Evolutionary conservation across 2,113 vertebrate genomes (phyloP), one percentile per base, ranked within the genome.

Genomic region (Sapayoa aenigma): DNA sequence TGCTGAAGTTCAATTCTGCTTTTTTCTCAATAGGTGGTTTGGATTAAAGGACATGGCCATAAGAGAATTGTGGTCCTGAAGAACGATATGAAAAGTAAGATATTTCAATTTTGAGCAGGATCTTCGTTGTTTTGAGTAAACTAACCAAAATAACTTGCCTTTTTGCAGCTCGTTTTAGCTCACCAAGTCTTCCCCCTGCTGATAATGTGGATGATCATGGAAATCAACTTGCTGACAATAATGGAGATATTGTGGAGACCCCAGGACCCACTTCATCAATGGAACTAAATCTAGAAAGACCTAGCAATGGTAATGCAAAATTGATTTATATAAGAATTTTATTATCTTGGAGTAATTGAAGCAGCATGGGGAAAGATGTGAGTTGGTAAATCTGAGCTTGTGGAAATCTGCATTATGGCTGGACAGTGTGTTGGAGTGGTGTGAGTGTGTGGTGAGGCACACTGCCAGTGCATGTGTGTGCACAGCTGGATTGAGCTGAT

Each of bases 11-110:
- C 21, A 73, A 1, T 85, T 92, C 28, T 80, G 16, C 12, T 49
- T 93, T 95, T 24, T 21, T 4, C 35, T 95, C 23, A 78, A 21
- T 92, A 99, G 99, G 99, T 99, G 53, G 98, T 99, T 94, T 99
- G 99, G 99, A 99, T 99, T 96, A 99, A 99, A 98, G 99, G 99
- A 37, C 99, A 99, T 17, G 99, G 99, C 59, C 99, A 99, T 97
- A 99, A 99, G 97, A 99, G 99, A 97, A 99, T 99, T 96, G 99
- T 99, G 60, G 99, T 99, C 94, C 97, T 99, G 49, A 99, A 99
- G 97, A 99, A 99, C 86, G 99, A 99, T 97, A 99, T 99, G 99
- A 99, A 99, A 98, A 98, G 99, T 99, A 97, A 98, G 98, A 89
- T 20, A 44, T 30, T 80, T 58, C 6, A 14, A 6, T 77, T 69